Base-by-base conservation (phyloP, 2,888 invertebrate species). In the Caenorhabditis sp. region DNA sequence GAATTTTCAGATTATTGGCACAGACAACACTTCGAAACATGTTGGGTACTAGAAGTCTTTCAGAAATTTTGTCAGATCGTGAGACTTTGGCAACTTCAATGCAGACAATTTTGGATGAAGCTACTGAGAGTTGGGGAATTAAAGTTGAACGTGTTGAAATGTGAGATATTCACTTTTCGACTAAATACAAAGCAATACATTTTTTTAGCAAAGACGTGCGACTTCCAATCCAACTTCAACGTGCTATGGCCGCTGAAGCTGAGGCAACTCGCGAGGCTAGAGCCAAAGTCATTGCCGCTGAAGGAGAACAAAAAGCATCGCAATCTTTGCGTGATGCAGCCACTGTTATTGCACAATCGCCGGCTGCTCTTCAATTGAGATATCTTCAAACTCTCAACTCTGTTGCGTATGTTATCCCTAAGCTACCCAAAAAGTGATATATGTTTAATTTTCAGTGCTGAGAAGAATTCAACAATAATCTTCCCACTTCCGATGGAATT, bases 231-330 rank as follows among this genome's bases (percentile, higher is more conserved):
- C 95, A 95, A 88, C 90, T 95, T 63, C 95, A 95, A 88, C 91
- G 95, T 60, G 95, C 95, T 0, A 95, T 95, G 95, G 95, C 95
- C 0, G 95, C 95, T 0, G 95, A 95, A 89, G 95, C 95, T 0
- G 95, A 95, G 85, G 95, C 95, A 0, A 93, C 95, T 0, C 91
- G 95, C 50, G 95, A 95, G 88, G 95, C 95, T 12, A 65, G 83
- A 25, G 85, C 85, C 1, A 86, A 85, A 73, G 73, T 73, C 0
- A 95, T 96, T 81, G 95, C 95, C 0, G 96, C 96, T 5, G 97
- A 97, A 88, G 97, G 97, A 36, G 97, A 97, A 88, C 84, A 86
- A 63, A 86, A 86, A 67, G 96, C 97, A 1, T 95, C 96, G 17
- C 90, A 94, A 36, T 95, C 97, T 0, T 90, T 97, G 52, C 92